Evolutionary conservation across 2,888 invertebrate species (phyloP).

Genomic region (Tipula unca): DNA sequence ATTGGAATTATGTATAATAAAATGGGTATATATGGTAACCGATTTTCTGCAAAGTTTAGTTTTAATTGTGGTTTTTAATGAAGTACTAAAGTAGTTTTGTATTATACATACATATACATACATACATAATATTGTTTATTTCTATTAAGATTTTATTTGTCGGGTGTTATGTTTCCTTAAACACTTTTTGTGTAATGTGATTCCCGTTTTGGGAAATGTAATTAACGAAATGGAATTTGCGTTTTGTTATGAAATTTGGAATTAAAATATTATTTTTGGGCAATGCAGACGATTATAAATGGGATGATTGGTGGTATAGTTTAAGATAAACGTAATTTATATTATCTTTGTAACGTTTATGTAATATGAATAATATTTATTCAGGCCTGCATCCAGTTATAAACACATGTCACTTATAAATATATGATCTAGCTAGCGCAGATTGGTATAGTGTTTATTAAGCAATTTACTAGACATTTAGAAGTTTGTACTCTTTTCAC

Average conservation of each 20-base stretch:
- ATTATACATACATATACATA: no score
- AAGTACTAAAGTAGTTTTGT: not conserved
- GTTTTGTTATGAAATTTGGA: not conserved
- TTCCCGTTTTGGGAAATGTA: conserved; percentile 4
- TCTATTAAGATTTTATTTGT: not conserved
- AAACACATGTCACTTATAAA: no score
- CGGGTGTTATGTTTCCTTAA: not conserved
- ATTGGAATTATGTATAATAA: not conserved
- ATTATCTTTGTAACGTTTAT: no score
- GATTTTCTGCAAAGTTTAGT: not conserved
- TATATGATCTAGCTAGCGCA: no score
- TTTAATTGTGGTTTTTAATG: conserved; percentile 9
- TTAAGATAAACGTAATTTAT: no score
- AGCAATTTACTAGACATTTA: no score
- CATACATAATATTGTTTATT: not conserved
- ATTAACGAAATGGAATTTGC: not conserved
- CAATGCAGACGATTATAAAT: not conserved
- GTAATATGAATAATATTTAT: no score
- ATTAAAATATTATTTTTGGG: not conserved
- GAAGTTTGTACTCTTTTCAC: no score
- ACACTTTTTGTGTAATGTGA: not conserved
- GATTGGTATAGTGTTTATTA: no score
- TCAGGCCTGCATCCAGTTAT: no score
- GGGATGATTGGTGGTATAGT: not conserved
- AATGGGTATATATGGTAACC: not conserved